Evolutionary conservation across 92 coral and sea anemone genomes (phyloP).

Genomic region (Palythoa grandiflora): DNA sequence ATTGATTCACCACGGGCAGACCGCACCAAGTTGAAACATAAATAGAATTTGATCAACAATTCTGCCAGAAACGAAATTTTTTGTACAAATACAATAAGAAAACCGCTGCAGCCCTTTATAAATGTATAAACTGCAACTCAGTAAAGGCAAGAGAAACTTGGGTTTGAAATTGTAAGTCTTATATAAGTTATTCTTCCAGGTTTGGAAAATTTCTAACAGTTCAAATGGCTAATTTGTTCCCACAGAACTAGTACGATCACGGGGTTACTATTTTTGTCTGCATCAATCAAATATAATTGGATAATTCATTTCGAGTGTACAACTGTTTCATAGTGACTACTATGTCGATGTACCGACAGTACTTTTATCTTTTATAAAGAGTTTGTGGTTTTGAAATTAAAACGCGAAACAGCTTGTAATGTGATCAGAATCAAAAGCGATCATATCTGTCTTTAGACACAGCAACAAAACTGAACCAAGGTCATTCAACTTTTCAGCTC

Average conservation of each 20-base stretch:
- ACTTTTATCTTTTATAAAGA: not conserved
- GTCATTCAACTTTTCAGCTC: not conserved
- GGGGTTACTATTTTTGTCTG: not conserved
- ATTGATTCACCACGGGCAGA: constrained; percentile 13
- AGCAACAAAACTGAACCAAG: not conserved
- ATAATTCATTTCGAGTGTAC: not conserved
- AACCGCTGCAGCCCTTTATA: not conserved
- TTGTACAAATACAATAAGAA: not conserved
- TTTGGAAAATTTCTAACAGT: not conserved
- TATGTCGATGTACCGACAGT: not conserved
- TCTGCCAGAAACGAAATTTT: not conserved
- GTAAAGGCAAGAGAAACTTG: not conserved
- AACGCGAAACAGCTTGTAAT: not conserved
- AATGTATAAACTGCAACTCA: not conserved
- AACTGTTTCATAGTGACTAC: not conserved
- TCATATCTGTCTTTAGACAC: constrained; percentile 5
- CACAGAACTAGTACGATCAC: not conserved
- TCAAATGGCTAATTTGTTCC: not conserved
- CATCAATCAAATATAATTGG: not conserved
- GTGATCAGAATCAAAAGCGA: not conserved
- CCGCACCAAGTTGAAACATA: constrained; percentile 18
- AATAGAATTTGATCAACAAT: not conserved
- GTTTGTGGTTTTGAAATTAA: not conserved
- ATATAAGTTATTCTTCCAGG: not conserved
- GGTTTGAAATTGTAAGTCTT: not conserved